Conservation (phyloP, 2,113 vertebrate species). For the Glaucidium brasilianum region DNA sequence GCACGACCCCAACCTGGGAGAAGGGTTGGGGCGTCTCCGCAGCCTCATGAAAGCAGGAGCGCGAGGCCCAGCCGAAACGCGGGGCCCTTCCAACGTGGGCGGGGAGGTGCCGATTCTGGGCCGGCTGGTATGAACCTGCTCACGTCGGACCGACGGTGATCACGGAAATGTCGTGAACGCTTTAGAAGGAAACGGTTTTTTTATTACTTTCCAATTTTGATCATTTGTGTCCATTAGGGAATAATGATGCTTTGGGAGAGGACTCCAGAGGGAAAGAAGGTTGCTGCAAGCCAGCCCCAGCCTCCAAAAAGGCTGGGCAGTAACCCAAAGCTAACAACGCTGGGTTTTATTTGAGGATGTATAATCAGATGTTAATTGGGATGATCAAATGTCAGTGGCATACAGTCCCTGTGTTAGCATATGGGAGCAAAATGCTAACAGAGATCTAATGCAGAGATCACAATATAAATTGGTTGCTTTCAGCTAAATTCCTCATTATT, state of each 20-base stretch:
- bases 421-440: not conserved
- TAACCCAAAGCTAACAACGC: accelerated
- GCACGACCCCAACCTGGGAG: accelerated
- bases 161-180: accelerated
- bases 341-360: not conserved
- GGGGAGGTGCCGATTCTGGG: not conserved
- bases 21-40: not conserved
- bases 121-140: not conserved
- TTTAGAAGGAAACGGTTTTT: not conserved
- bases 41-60: accelerated
- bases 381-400: not conserved
- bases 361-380: not conserved
- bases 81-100: accelerated
- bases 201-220: not conserved
- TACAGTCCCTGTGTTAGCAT: not conserved
- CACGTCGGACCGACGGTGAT: not conserved
- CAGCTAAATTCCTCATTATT: not conserved
- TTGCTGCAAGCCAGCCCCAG: not conserved
- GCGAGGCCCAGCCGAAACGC: too few species aligned
- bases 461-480: not conserved
- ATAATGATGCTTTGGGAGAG: not conserved
- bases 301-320: not conserved
- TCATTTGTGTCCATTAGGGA: not conserved
- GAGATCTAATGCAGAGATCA: not conserved
- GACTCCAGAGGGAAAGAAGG: not conserved